Evolutionary conservation across 2,888 invertebrate genomes (phyloP).

Genomic region (Gandaritis pyraliata): DNA sequence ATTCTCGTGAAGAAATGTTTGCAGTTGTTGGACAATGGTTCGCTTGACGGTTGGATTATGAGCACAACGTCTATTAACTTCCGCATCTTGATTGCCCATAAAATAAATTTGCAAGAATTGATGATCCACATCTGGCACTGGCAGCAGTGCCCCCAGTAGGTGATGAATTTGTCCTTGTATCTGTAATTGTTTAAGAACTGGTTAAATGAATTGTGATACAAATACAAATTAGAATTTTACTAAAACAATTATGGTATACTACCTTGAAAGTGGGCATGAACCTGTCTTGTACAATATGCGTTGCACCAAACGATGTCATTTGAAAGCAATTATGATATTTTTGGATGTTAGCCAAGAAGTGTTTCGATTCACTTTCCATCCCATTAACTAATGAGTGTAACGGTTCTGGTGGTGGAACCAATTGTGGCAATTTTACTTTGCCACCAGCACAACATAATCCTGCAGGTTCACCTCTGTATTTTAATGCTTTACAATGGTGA

Average conservation of each 20-base stretch:
- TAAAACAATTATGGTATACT: constrained; percentile 3
- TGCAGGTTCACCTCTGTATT: constrained; percentile 48
- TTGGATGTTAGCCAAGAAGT: constrained; percentile 49
- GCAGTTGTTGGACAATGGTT: not conserved
- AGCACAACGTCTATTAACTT: not conserved
- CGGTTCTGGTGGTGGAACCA: constrained; percentile 47
- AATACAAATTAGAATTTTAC: not conserved
- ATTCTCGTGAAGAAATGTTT: not conserved
- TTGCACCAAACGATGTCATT: constrained; percentile 54
- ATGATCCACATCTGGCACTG: not conserved
- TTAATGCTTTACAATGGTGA: constrained; percentile 47
- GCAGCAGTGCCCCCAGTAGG: not conserved
- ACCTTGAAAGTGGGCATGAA: constrained; percentile 41
- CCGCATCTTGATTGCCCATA: not conserved
- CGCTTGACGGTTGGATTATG: not conserved
- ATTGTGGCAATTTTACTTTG: constrained; percentile 49
- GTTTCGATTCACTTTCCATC: constrained; percentile 44
- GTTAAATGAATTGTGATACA: not conserved
- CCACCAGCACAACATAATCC: constrained; percentile 50
- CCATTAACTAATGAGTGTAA: constrained; percentile 46
- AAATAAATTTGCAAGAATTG: constrained; percentile 4
- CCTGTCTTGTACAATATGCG: constrained; percentile 41
- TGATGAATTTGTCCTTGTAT: constrained; percentile 1
- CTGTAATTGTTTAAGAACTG: not conserved
- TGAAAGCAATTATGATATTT: constrained; percentile 52